Conservation (phyloP, 2,888 invertebrate species). For the Petrolisthes manimaculis region DNA sequence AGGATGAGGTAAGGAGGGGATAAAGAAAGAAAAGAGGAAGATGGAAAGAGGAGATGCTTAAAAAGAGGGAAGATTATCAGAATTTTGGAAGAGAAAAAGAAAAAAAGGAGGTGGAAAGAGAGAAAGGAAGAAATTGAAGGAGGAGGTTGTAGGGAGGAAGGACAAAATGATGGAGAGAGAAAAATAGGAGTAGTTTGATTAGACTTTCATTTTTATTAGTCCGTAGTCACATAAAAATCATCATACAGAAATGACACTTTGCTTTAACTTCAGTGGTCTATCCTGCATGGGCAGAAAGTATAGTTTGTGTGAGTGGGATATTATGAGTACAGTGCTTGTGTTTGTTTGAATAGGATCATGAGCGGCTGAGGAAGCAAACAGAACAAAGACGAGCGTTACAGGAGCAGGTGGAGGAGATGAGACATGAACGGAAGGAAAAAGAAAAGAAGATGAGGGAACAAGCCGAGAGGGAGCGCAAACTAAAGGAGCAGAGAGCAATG, state of each 20-base stretch:
- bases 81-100: not conserved
- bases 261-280: no score
- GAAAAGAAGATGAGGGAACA: conserved; percentile 45
- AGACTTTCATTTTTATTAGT: no score
- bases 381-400: conserved; percentile 39
- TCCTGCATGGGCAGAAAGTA: no score
- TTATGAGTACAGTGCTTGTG: no score
- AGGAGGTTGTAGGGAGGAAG: not conserved
- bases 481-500: conserved; percentile 28
- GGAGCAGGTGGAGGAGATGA: conserved; percentile 50
- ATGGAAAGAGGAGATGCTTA: no score
- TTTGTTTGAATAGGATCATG: conserved; percentile 31
- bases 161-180: not conserved
- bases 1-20: not conserved
- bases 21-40: not conserved
- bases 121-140: conserved; percentile 6
- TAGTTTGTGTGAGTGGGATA: no score
- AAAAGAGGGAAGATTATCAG: no score
- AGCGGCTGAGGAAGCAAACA: conserved; percentile 34
- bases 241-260: no score
- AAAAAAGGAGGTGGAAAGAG: not conserved
- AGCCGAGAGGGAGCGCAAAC: conserved; percentile 31
- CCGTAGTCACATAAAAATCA: no score
- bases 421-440: conserved; percentile 50
- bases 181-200: not conserved